Evolutionary conservation across 2,113 vertebrate genomes (phyloP), one percentile per base, ranked within the genome.

Genomic region (Onychostruthus taczanowskii): DNA sequence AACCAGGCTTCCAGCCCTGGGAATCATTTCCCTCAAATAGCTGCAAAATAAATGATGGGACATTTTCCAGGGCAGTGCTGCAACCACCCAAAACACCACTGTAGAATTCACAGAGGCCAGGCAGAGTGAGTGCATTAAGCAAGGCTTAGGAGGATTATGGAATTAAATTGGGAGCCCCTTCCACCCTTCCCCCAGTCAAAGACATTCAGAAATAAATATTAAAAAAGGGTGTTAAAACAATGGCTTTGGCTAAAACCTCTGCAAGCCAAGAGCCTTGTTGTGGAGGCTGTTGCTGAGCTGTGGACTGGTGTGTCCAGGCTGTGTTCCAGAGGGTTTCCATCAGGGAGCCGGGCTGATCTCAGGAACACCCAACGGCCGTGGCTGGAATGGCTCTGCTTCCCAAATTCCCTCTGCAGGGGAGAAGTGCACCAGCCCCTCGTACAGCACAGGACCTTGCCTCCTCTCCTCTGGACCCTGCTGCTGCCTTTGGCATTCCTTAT

Each of bases 101-200:
- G 21, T 72, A 23, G 76, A 82, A 95, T 53, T 92, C 80, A 27
- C 47, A 62, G 86, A 15, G 23, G 35, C 72, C 56, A 17, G 41
- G 28, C 70, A 50, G 70, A 90, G 73, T 9, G 84, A 70, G 31
- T 88, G 92, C 84, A 55, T 95, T 90, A 96, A 96, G 92, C 77
- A 37, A 93, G 94, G 90, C 92, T 97, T 94, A 93, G 37, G 59
- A 58, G 94, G 90, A 96, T 96, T 96, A 95, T 78, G 28, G 86
- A 94, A 94, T 96, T 96, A 97, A 92, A 95, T 84, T 78, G 80
- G 90, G 85, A 81, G 88, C 77, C 88, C 92, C 93, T 95, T 95
- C 89, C 91, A 84, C 91, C 91, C 89, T 94, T 78, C 88, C 94
- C 93, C 95, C 86, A 82, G 81, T 33, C 88, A 70, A 63, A 92